Evolutionary conservation across 2,888 invertebrate species (phyloP).

Genomic region (Anthrax anthrax): DNA sequence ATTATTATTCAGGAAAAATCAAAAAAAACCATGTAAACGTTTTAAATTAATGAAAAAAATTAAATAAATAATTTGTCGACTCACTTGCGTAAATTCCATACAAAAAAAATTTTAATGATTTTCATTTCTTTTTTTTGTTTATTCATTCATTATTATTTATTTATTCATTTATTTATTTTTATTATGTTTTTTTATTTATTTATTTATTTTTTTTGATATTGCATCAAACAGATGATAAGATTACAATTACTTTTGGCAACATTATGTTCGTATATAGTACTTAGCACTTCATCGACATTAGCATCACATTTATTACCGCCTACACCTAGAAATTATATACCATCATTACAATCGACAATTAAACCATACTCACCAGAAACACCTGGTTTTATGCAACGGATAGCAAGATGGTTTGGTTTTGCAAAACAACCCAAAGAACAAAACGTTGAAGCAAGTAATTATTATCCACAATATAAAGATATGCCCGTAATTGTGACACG

Average conservation of each 20-base stretch:
- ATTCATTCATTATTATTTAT: too few species aligned
- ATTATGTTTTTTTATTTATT: too few species aligned
- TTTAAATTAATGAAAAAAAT: too few species aligned
- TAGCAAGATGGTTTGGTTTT: constrained; percentile 33
- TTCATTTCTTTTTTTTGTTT: too few species aligned
- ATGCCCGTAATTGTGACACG: constrained; percentile 11
- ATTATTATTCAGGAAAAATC: too few species aligned
- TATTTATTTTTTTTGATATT: too few species aligned
- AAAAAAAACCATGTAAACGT: too few species aligned
- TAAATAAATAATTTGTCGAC: too few species aligned
- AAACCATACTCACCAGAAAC: constrained; percentile 15
- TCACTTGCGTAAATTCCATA: too few species aligned
- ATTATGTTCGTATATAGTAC: not conserved
- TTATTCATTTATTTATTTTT: too few species aligned
- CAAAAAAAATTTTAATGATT: too few species aligned
- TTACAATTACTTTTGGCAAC: not conserved
- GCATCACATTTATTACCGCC: not conserved
- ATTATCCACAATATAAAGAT: constrained; percentile 13
- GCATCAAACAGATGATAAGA: constrained; percentile 4
- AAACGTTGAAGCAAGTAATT: constrained; percentile 15
- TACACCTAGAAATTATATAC: not conserved
- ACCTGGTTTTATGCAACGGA: constrained; percentile 29
- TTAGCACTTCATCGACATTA: constrained; percentile 16
- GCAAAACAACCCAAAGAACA: constrained; percentile 20
- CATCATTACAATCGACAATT: not conserved